phyloP scores from a whole-genome alignment of 2,113 vertebrate genomes.

The Enhydra lutris region DNA sequence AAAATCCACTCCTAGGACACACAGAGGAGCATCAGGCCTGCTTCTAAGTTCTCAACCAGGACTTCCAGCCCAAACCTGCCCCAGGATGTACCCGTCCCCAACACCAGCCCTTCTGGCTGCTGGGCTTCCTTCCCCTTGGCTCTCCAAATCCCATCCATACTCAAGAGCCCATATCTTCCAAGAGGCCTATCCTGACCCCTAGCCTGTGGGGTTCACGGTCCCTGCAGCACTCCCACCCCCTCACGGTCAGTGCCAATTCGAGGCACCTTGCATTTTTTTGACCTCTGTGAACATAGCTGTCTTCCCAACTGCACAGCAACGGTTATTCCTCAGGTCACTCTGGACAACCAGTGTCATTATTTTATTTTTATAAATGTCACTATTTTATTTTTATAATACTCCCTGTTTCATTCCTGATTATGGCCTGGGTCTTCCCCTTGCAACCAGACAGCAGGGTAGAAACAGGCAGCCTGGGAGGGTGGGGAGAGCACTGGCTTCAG shows the following conservation, averaged over 20 bases:
- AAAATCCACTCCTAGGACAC: slow-evolving; percentile 89
- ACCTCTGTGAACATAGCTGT: not conserved
- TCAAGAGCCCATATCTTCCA: not conserved
- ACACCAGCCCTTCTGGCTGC: not conserved
- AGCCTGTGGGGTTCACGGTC: not conserved
- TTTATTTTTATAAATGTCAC: not conserved
- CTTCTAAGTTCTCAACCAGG: not conserved
- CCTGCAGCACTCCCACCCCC: not conserved
- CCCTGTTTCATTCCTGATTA: not conserved
- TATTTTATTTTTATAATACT: not conserved
- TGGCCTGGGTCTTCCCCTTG: not conserved
- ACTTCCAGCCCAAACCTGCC: not conserved
- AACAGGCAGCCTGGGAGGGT: not conserved
- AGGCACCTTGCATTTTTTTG: not conserved
- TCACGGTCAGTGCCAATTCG: rapidly evolving
- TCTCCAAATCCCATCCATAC: not conserved
- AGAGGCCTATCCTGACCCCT: not conserved
- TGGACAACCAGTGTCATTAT: not conserved
- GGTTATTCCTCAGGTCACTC: not conserved
- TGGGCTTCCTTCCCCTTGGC: not conserved
- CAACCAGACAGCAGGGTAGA: too few species aligned
- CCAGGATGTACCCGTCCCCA: not conserved
- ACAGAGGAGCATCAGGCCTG: not conserved
- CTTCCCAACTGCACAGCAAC: not conserved
- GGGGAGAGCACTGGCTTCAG: not conserved